These are phyloP conservation scores for Eupeodes latifasciatus DNA, from an alignment of 2,888 invertebrate genomes.

Conservation along the genomic window DNA sequence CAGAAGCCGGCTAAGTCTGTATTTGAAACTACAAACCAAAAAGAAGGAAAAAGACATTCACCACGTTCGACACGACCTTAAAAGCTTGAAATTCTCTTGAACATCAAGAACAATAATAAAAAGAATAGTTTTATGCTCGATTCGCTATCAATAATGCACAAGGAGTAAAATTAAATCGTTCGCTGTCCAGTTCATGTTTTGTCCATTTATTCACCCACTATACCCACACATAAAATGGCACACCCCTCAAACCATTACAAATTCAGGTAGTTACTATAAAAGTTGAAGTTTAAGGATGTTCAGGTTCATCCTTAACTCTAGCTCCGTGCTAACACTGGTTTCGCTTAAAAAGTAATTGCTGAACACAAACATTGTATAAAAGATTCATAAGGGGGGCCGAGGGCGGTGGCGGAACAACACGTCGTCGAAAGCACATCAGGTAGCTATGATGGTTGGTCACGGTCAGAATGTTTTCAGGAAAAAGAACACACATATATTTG, in stretches of 20 bases:
- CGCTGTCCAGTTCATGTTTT: constrained; percentile 33
- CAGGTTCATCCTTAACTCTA: constrained; percentile 29
- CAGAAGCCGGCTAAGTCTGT: no score
- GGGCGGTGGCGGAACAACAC: no score
- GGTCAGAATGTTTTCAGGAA: constrained; percentile 16
- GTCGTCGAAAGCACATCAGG: constrained; percentile 21
- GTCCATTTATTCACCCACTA: constrained; percentile 18
- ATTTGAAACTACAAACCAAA: no score
- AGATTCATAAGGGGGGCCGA: constrained; percentile 52
- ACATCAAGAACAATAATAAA: background rate
- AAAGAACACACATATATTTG: constrained; percentile 29
- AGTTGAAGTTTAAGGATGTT: constrained; percentile 51
- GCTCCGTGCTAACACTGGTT: background rate
- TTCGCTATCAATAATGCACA: constrained; percentile 64
- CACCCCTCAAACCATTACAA: constrained; percentile 55
- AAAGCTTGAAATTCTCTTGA: background rate
- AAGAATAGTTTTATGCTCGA: constrained; percentile 56
- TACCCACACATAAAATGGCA: background rate
- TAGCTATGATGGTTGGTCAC: constrained; percentile 11
- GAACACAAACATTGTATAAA: constrained; percentile 72
- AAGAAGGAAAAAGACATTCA: background rate
- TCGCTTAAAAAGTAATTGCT: constrained; percentile 68
- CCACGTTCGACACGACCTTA: background rate
- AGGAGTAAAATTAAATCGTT: constrained; percentile 67
- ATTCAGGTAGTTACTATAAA: constrained; percentile 47